Evolutionary conservation across 2,113 vertebrate species (phyloP), one percentile per base, ranked within the genome.

Genomic region (Plecturocebus donacophilus): DNA sequence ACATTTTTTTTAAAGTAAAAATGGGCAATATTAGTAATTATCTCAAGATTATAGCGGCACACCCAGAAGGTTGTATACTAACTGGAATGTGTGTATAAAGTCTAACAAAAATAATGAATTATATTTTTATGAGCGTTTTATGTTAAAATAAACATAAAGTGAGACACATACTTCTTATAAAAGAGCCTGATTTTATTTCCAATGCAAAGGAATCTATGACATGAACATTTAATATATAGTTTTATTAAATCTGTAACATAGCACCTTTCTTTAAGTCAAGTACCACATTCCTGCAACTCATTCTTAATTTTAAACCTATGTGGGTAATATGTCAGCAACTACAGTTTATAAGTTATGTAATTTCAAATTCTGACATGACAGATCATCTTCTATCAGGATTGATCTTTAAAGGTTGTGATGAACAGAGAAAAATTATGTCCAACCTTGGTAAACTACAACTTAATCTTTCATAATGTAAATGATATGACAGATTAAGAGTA

Each of bases 281-380:
- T 58, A 23, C 83, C 47, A n/a, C 2, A 40, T 94, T 85, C 45
- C 21, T 70, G 27, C 79, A 85, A 54, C 2, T 40, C 9, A 16
- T 79, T 86, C 90, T 92, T 90, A 30, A 87, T 89, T 93, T 91
- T 83, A 79, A 84, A 56, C 17, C n/a, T 84, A 70, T 38, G 2
- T 89, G 47, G 58, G 16, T 92, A 83, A 76, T 87, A 56, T 40
- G 56, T 73, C 64, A 91, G 58, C 35, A 68, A 82, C 21, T 76
- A 14, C 5, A 87, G 0, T 92, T 90, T 70, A 73, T 11, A 77
- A 58, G 20, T 40, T 73, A 2, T 7, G 4, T 87, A 47, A 91
- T 96, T 97, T 96, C 45, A 89, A 70, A 93, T 91, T 83, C 70
- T 80, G n/a, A 76, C 35, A 52, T 75, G 19, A 14, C 20, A 91